Base-by-base conservation (phyloP, 30 jellyfish, hydroid and myxozoan species). In the Cassiopea xamachana region DNA sequence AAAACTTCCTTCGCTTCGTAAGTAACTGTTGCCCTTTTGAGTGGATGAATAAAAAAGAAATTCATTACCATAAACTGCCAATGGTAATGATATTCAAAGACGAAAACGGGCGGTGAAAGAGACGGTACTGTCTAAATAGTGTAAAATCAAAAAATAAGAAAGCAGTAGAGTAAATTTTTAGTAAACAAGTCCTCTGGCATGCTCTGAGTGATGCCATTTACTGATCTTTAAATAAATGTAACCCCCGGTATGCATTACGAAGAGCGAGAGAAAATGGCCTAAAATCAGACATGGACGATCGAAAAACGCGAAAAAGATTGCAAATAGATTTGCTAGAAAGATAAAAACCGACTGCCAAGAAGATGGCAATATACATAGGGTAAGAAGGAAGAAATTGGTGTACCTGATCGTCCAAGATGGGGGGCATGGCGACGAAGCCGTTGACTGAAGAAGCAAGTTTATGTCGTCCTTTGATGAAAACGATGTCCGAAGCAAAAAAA, bases 341-440 rank as follows among this genome's bases (percentile, higher is more conserved):
- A 51, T 9, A 19, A 18, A 72, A 73, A 58, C 17, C 69, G 82
- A 76, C 8, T n/a, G 16, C 50, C 51, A 77, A 45, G 44, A 47
- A 62, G 74, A 87, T 12, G 13, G 81, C 12, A 48, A 2, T 68
- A 10, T 27, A 2, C 9, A 82, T 64, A 16, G 5, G 14, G 74
- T 64, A 58, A 82, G 47, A 82, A 82, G 64, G 69, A 82, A 8
- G 90, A 82, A 88, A 78, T 27, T 59, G 46, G 73, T 47, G 90
- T 88, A 88, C 95, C 95, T 88, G 95, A 72, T 44, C 72, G 87
- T 79, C 90, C 82, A 88, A 70, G 95, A 88, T 88, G 95, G 95
- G 95, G 95, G 95, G 95, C 95, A 88, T 88, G 77, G 90, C 95
- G 90, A 87, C 80, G 64, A 48, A 62, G 80, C 83, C 39, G 73